Evolutionary conservation across 2,888 invertebrate species (phyloP).

Genomic region (Papilio protenor): DNA sequence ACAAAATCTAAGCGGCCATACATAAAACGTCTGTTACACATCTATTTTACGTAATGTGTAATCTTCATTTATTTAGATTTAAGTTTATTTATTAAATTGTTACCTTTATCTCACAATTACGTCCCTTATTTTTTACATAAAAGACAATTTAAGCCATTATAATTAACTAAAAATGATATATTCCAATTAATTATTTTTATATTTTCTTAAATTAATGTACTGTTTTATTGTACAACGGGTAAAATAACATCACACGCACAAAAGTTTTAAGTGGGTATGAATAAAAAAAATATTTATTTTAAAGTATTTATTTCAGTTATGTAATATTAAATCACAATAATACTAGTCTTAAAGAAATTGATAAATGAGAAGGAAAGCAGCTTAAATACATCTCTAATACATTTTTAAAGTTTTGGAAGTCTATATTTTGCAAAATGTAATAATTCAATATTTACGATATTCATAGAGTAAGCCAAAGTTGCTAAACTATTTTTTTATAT

Average conservation of each 20-base stretch:
- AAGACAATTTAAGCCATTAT: background rate
- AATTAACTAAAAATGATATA: background rate
- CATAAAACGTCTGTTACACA: slow-evolving; percentile 14
- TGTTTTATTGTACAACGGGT: slow-evolving; percentile 13
- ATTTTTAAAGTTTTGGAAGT: background rate
- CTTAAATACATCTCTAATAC: background rate
- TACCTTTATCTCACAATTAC: slow-evolving; percentile 9
- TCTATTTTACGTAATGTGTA: slow-evolving; percentile 13
- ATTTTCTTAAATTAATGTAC: slow-evolving; percentile 9
- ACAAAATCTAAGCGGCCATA: slow-evolving; percentile 13
- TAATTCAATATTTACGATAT: background rate
- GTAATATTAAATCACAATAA: slow-evolving; percentile 10
- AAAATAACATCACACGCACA: slow-evolving; percentile 20
- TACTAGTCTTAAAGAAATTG: slow-evolving; percentile 30
- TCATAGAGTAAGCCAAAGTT: background rate
- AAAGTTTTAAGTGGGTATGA: background rate
- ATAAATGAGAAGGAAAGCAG: background rate
- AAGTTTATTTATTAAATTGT: slow-evolving; percentile 19
- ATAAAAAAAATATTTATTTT: slow-evolving; percentile 6
- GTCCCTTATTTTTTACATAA: background rate
- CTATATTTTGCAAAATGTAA: background rate
- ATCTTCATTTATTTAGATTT: slow-evolving; percentile 12
- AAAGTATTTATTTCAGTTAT: slow-evolving; percentile 12
- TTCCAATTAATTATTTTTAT: background rate
- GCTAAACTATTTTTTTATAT: background rate